These are phyloP conservation scores for Conomelus anceps DNA, from an alignment of 2,888 invertebrate species.

Conservation along the genomic window DNA sequence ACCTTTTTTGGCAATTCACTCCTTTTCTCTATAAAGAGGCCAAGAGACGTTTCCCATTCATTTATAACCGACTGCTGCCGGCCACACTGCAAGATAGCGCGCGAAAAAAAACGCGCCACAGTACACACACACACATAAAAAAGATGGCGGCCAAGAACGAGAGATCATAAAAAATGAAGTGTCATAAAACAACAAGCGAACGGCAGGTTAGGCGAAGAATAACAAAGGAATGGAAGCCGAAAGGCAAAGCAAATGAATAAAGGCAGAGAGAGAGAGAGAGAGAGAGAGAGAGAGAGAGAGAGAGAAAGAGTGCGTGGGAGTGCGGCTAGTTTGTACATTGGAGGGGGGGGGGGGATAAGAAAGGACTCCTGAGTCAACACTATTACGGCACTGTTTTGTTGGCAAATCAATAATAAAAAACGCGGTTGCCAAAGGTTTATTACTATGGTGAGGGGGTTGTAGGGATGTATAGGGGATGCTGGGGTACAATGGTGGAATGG, in stretches of 20 bases:
- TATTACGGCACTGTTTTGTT: not conserved
- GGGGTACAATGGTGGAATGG: not conserved
- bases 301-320: too few species aligned
- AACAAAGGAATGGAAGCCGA: not conserved
- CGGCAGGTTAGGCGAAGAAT: too few species aligned
- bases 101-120: not conserved
- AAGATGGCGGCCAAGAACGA: not conserved
- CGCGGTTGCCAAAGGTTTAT: not conserved
- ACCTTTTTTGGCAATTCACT: too few species aligned
- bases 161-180: too few species aligned
- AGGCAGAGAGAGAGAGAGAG: not conserved
- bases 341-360: not conserved
- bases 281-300: not conserved
- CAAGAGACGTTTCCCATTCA: not conserved
- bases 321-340: not conserved
- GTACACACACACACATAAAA: not conserved
- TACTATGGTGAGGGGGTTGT: not conserved
- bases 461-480: not conserved
- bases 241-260: not conserved
- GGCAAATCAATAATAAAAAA: not conserved
- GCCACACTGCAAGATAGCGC: not conserved
- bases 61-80: not conserved
- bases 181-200: not conserved
- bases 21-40: too few species aligned
- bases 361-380: not conserved